A percentile compares a stretch with the other conserved stretches of the same genome.
phyloP scores from a whole-genome alignment of 1,140 invertebrate species.

The Pseudachorutes palmiensis region DNA sequence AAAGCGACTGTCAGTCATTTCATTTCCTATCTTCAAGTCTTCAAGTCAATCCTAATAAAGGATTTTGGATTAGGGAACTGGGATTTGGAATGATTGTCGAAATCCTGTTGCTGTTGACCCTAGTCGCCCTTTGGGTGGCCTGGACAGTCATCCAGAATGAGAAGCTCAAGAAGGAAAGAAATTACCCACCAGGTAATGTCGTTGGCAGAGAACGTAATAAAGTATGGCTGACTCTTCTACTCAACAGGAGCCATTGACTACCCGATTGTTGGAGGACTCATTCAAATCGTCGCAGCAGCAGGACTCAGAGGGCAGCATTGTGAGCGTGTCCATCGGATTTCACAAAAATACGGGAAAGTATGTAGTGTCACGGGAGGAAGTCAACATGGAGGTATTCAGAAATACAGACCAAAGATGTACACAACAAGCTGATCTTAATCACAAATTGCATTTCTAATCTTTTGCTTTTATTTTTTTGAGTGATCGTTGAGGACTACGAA shows the following conservation, averaged over 20 bases:
- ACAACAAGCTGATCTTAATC: background rate
- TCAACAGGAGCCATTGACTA: background rate
- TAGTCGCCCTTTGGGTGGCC: too few relatives aligned
- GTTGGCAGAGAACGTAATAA: background rate
- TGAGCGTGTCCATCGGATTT: slow-evolving; percentile 4
- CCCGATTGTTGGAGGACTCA: background rate
- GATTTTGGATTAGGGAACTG: too few relatives aligned
- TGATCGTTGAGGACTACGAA: background rate
- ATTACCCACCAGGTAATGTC: background rate
- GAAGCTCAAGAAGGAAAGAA: background rate
- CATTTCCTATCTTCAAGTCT: too few relatives aligned
- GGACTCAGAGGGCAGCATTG: background rate
- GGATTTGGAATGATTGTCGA: too few relatives aligned
- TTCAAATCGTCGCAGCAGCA: background rate
- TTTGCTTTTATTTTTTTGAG: background rate
- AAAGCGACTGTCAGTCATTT: too few relatives aligned
- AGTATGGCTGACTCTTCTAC: background rate
- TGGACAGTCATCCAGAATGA: slow-evolving; percentile 3
- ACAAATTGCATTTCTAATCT: background rate
- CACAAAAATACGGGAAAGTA: background rate
- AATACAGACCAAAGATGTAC: background rate
- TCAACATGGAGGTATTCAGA: background rate
- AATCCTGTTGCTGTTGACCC: too few relatives aligned
- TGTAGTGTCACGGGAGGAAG: background rate
- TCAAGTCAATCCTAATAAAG: too few relatives aligned